A percentile compares a stretch with the other conserved stretches of the same genome.
phyloP scores from a whole-genome alignment of 2,113 vertebrate species.

The Piprites chloris region DNA sequence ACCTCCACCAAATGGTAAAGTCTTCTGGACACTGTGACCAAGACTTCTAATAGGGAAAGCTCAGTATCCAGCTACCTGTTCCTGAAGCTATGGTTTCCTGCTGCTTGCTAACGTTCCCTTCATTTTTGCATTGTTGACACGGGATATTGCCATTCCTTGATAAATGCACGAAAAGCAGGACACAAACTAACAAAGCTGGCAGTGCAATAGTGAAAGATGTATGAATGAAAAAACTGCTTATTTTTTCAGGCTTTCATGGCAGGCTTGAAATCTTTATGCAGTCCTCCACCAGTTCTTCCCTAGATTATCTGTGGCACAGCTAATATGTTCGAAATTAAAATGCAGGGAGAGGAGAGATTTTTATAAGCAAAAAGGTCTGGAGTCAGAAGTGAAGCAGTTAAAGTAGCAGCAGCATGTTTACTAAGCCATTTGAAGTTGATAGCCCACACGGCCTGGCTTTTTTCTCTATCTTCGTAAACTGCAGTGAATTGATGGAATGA shows the following conservation, averaged over 20 bases:
- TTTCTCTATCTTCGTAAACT: slow-evolving; percentile 88
- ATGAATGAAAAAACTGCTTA: background rate
- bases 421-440: slow-evolving; percentile 89
- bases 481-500: slow-evolving; percentile 98
- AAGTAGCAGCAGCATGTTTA: slow-evolving; percentile 86
- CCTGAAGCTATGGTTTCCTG: background rate
- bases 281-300: background rate
- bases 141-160: rapidly evolving
- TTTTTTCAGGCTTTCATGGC: background rate
- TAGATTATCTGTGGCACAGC: background rate
- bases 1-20: background rate
- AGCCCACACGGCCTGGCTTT: slow-evolving; percentile 72
- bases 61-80: background rate
- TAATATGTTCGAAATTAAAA: background rate
- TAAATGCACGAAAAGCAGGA: background rate
- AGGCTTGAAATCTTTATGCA: background rate
- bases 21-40: background rate
- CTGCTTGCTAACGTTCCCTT: background rate
- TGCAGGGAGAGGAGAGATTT: background rate
- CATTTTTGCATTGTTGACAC: background rate
- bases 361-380: slow-evolving; percentile 23
- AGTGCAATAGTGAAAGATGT: background rate
- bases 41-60: background rate
- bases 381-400: slow-evolving; percentile 85
- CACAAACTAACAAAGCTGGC: background rate